A percentile compares a stretch with the other conserved stretches of the same genome.
phyloP scores from a whole-genome alignment of 1,140 invertebrate species.

The Fopius arisanus region DNA sequence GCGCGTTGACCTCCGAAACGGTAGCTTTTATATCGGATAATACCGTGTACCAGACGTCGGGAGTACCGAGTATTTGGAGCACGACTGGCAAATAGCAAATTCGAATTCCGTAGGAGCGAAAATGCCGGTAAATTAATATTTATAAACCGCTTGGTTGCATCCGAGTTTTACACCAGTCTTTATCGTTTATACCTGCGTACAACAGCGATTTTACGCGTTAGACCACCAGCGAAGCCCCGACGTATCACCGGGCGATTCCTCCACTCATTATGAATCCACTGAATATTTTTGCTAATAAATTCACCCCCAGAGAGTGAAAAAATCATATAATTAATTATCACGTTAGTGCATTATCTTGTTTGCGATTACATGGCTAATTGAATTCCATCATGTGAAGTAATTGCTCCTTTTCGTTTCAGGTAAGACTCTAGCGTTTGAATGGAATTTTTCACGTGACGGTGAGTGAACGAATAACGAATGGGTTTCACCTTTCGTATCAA shows the following conservation, averaged over 20 bases:
- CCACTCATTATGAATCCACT: no score
- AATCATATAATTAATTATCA: conserved; percentile 24
- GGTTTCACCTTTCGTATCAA: background rate
- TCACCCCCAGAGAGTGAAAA: conserved; percentile 3
- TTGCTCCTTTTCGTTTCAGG: conserved; percentile 45
- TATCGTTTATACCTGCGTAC: conserved; percentile 31
- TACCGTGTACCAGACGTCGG: background rate
- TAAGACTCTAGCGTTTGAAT: conserved; percentile 46
- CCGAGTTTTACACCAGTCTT: conserved; percentile 35
- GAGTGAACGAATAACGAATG: conserved; percentile 1
- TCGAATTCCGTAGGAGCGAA: background rate
- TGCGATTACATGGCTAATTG: conserved; percentile 15
- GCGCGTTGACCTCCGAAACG: background rate
- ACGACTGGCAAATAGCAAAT: background rate
- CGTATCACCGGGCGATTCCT: background rate
- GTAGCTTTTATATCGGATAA: background rate
- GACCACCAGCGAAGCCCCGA: background rate
- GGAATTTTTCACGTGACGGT: conserved; percentile 23
- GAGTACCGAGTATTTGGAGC: background rate
- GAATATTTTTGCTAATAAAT: background rate
- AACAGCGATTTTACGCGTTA: conserved; percentile 17
- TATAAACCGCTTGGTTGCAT: conserved; percentile 38
- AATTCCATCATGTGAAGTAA: conserved; percentile 15
- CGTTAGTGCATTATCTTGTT: background rate
- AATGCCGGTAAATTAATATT: conserved; percentile 49